phyloP scores from a whole-genome alignment of 2,888 invertebrate genomes.

The Abrostola tripartita region DNA sequence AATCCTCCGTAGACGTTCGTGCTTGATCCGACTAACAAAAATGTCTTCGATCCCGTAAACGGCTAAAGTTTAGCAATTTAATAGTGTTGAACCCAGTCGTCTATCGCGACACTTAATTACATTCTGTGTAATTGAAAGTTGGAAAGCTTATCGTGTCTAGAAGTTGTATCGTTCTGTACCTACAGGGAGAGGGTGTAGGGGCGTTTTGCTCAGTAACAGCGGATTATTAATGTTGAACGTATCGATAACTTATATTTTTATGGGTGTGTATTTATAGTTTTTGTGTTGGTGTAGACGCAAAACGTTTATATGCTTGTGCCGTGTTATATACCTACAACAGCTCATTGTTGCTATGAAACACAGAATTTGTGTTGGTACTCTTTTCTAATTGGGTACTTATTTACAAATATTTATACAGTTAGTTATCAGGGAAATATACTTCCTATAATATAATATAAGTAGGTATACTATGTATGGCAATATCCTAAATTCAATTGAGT shows the following conservation, averaged over 20 bases:
- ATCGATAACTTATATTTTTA: slow-evolving; percentile 51
- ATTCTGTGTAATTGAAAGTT: slow-evolving; percentile 81
- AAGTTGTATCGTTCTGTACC: slow-evolving; percentile 51
- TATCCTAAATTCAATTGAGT: no score
- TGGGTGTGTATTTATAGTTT: slow-evolving; percentile 41
- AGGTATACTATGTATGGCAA: no score
- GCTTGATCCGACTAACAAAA: slow-evolving; percentile 67
- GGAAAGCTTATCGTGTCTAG: slow-evolving; percentile 69
- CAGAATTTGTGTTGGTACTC: no score
- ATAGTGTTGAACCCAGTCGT: slow-evolving; percentile 77
- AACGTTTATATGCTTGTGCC: not conserved
- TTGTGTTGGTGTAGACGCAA: slow-evolving; percentile 27
- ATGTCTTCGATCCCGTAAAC: slow-evolving; percentile 74
- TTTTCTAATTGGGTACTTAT: no score
- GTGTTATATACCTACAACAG: not conserved
- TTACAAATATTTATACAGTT: no score
- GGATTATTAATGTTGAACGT: slow-evolving; percentile 42
- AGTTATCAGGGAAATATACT: no score
- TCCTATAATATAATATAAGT: no score
- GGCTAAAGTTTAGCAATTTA: slow-evolving; percentile 79
- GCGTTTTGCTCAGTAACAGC: slow-evolving; percentile 23
- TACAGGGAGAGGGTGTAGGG: slow-evolving; percentile 28
- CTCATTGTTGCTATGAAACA: no score
- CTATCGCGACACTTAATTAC: slow-evolving; percentile 80
- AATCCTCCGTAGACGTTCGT: slow-evolving; percentile 49